Percentiles rank a stretch among this genome's conserved stretches.
phyloP scores from a whole-genome alignment of 2,888 invertebrate genomes.

The Oligia latruncula region DNA sequence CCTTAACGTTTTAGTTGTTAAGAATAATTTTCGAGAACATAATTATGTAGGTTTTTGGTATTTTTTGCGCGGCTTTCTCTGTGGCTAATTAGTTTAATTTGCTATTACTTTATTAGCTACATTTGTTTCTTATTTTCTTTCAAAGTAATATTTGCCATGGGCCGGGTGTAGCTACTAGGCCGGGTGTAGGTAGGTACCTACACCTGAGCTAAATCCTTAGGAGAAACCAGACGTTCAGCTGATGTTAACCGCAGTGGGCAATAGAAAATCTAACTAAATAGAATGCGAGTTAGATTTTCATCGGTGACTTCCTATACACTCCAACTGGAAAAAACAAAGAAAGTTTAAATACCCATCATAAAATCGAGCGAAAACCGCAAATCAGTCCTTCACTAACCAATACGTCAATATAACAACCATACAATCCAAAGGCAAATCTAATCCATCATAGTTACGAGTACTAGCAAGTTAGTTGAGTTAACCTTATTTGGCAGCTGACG shows the following conservation, averaged over 20 bases:
- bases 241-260: not conserved
- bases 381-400: conserved; percentile 3
- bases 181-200: not conserved
- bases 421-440: conserved; percentile 24
- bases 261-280: not conserved
- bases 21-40: conserved; percentile 5
- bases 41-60: not conserved
- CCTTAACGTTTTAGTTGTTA: conserved; percentile 28
- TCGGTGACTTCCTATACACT: too few species aligned
- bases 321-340: not conserved
- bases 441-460: conserved; percentile 31
- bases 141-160: not conserved
- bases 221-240: not conserved
- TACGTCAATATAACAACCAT: conserved; percentile 24
- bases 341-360: too few species aligned
- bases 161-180: too few species aligned
- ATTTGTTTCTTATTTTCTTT: not conserved
- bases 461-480: conserved; percentile 43
- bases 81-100: not conserved
- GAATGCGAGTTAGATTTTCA: not conserved
- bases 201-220: not conserved
- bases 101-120: not conserved
- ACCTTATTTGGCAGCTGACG: conserved; percentile 54
- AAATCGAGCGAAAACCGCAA: not conserved
- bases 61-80: not conserved